A percentile compares a stretch with the other conserved stretches of the same genome.
Evolutionary conservation across 2,797 vertebrate species (phyloP).

Genomic region (Syngnathus acus): DNA sequence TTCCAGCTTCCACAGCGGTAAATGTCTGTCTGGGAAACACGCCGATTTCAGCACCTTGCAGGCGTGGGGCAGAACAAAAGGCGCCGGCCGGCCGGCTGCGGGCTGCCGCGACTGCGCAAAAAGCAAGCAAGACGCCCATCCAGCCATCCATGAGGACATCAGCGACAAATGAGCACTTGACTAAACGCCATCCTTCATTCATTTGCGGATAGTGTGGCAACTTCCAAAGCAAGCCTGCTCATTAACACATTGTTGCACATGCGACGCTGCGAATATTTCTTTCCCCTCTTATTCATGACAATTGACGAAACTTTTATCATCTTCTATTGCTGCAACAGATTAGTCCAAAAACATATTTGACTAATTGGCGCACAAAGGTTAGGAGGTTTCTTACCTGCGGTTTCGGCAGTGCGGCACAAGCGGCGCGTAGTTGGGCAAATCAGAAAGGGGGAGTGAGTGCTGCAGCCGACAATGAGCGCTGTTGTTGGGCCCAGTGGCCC

Average conservation of each 20-base stretch:
- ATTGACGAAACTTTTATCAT: neutral
- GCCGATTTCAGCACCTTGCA: slow-evolving; percentile 61
- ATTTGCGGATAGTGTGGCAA: neutral
- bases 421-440: slow-evolving; percentile 19
- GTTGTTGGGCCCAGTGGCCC: slow-evolving; percentile 27
- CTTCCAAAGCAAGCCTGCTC: neutral
- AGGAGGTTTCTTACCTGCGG: slow-evolving; percentile 49
- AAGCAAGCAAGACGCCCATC: neutral
- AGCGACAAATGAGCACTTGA: neutral
- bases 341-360: neutral
- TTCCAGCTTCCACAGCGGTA: slow-evolving; percentile 9
- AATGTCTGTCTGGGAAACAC: slow-evolving; percentile 12
- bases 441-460: slow-evolving; percentile 10
- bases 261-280: neutral
- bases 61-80: slow-evolving; percentile 71
- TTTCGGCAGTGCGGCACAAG: slow-evolving; percentile 39
- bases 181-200: no score
- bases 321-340: neutral
- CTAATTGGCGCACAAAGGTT: slow-evolving; percentile 4
- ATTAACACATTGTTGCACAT: neutral
- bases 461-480: slow-evolving; percentile 45
- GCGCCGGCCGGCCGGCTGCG: slow-evolving; percentile 41
- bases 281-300: neutral
- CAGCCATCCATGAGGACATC: neutral
- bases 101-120: slow-evolving; percentile 18